These are phyloP conservation scores for Anabas testudineus DNA, from an alignment of 2,797 vertebrate genomes.

Conservation along the genomic window DNA sequence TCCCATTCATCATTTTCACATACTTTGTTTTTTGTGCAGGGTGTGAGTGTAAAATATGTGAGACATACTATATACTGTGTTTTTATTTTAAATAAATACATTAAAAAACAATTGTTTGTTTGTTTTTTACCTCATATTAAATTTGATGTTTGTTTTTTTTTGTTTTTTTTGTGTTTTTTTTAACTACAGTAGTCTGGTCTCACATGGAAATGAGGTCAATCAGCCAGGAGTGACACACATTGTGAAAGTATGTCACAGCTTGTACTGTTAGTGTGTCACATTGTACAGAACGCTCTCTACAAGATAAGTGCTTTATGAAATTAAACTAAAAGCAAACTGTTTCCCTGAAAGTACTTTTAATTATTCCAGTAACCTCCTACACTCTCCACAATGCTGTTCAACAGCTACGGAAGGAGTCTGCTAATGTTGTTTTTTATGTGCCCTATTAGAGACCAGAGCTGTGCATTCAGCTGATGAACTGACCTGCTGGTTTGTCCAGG, in stretches of 20 bases:
- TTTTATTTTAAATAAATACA: too few species aligned
- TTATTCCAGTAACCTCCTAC: not conserved
- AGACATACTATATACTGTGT: not conserved
- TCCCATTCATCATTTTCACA: not conserved
- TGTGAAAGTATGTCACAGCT: slow-evolving; percentile 12
- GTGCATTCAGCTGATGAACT: slow-evolving; percentile 13
- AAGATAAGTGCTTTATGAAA: too few species aligned
- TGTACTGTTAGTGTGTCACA: not conserved
- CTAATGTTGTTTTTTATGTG: not conserved
- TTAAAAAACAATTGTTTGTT: too few species aligned
- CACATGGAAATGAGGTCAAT: slow-evolving; percentile 20
- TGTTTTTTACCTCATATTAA: too few species aligned
- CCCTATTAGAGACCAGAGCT: not conserved
- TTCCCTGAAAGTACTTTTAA: not conserved
- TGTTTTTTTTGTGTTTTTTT: too few species aligned
- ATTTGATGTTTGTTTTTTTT: too few species aligned
- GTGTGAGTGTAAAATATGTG: too few species aligned
- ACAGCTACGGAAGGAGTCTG: not conserved
- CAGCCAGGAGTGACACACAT: not conserved
- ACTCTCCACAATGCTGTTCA: not conserved
- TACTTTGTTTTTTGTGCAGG: not conserved
- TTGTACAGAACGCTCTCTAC: not conserved
- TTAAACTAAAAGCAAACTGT: not conserved
- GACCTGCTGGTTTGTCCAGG: slow-evolving; percentile 96
- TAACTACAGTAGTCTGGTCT: not conserved